These are phyloP conservation scores for Hydrozoanthus tunicans DNA, from an alignment of 64 coral and sea anemone genomes.

Conservation along the genomic window DNA sequence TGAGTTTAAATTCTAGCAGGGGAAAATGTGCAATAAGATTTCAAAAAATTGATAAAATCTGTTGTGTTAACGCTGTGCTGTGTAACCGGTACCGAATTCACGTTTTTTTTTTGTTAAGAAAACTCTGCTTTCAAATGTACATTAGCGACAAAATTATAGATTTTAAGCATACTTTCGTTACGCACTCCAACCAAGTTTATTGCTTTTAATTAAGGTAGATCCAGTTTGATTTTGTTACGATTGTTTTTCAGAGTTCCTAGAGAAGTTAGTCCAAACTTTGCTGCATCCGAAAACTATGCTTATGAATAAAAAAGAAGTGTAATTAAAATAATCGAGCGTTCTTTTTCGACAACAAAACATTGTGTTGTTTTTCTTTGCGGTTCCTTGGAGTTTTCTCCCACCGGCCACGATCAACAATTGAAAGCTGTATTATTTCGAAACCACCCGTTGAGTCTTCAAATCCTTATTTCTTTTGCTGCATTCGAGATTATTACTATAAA, in stretches of 20 bases:
- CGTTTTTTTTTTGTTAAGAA: neutral
- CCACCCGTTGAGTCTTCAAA: slow-evolving; percentile 29
- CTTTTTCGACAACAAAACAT: neutral
- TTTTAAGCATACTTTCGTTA: neutral
- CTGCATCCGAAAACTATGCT: neutral
- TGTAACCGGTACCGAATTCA: neutral
- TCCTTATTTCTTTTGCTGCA: neutral
- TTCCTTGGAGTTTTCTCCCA: neutral
- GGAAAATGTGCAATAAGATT: too few relatives aligned
- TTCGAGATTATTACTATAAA: neutral
- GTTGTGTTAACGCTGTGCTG: neutral
- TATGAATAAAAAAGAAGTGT: neutral
- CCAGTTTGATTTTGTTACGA: too few relatives aligned
- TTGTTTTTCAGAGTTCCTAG: too few relatives aligned
- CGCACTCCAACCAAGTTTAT: too few relatives aligned
- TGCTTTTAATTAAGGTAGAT: too few relatives aligned
- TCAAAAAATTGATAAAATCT: too few relatives aligned
- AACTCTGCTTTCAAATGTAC: neutral
- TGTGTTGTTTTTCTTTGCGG: neutral
- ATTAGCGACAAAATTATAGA: neutral
- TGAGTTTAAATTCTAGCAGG: neutral
- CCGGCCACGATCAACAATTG: neutral
- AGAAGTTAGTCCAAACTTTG: neutral
- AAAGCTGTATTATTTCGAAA: neutral
- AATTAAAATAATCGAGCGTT: neutral